These are phyloP conservation scores for Ditylenchus weischeri DNA, from an alignment of 2,888 invertebrate species.

Conservation along the genomic window DNA sequence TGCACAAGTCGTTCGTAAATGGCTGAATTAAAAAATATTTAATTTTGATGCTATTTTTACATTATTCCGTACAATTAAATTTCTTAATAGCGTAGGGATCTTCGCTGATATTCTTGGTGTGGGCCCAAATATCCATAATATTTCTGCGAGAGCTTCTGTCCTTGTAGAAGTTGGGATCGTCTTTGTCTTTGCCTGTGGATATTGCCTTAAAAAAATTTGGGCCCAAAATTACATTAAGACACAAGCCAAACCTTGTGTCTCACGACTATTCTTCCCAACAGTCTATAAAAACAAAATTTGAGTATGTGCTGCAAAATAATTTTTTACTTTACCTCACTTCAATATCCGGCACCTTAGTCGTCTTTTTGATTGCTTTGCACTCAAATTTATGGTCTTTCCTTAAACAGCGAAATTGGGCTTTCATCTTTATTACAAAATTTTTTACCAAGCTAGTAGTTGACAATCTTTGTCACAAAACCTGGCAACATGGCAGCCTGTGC, in stretches of 20 bases:
- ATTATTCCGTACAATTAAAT: constrained; percentile 35
- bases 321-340: constrained; percentile 41
- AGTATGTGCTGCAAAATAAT: too few relatives aligned
- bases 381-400: constrained; percentile 57
- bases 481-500: constrained; percentile 47
- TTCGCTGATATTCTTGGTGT: constrained; percentile 44
- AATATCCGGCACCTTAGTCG: constrained; percentile 40
- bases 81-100: constrained; percentile 46
- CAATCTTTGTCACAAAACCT: constrained; percentile 52
- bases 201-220: constrained; percentile 39
- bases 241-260: constrained; percentile 42
- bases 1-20: constrained; percentile 43
- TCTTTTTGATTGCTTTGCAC: constrained; percentile 46
- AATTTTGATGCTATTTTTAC: not conserved
- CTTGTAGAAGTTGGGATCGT: constrained; percentile 47
- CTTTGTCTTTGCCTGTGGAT: constrained; percentile 45
- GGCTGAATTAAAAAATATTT: constrained; percentile 34
- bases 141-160: constrained; percentile 47
- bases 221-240: not conserved
- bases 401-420: not conserved
- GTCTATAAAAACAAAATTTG: not conserved
- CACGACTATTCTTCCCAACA: constrained; percentile 53
- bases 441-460: constrained; percentile 21
- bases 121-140: constrained; percentile 56
- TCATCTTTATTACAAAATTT: not conserved